These are phyloP conservation scores for Dorcus hopei DNA, from an alignment of 2,888 invertebrate genomes.

Conservation along the genomic window DNA sequence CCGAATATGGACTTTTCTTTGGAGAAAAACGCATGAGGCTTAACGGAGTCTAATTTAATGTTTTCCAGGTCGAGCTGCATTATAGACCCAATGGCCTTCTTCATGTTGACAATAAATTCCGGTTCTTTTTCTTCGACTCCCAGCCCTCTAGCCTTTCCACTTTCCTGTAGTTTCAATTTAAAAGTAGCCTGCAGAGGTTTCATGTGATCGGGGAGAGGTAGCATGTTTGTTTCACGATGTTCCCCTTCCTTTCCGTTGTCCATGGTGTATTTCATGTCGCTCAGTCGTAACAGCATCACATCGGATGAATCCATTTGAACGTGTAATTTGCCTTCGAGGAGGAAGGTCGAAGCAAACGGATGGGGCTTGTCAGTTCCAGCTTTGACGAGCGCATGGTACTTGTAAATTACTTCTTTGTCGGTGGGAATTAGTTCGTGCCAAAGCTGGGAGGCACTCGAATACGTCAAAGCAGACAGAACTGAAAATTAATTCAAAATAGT, in stretches of 20 bases:
- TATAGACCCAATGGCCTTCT: slow-evolving; percentile 46
- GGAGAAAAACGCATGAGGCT: slow-evolving; percentile 35
- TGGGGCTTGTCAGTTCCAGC: slow-evolving; percentile 42
- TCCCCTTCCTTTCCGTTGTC: slow-evolving; percentile 36
- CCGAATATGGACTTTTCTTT: slow-evolving; percentile 47
- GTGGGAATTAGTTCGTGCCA: slow-evolving; percentile 42
- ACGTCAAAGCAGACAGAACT: slow-evolving; percentile 12
- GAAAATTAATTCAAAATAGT: neutral
- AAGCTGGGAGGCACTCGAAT: neutral
- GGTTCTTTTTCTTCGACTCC: slow-evolving; percentile 37
- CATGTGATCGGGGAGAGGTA: slow-evolving; percentile 1
- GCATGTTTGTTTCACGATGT: neutral
- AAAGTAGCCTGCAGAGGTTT: slow-evolving; percentile 5
- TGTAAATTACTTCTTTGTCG: slow-evolving; percentile 50
- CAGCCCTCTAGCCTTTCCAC: slow-evolving; percentile 38
- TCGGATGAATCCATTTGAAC: slow-evolving; percentile 35
- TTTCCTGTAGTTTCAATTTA: slow-evolving; percentile 23
- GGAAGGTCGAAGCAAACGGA: slow-evolving; percentile 40
- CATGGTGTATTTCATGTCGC: slow-evolving; percentile 39
- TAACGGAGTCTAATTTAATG: slow-evolving; percentile 27
- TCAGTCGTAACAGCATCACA: slow-evolving; percentile 32
- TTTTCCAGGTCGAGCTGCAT: slow-evolving; percentile 43
- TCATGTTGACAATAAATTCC: slow-evolving; percentile 47
- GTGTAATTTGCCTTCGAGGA: slow-evolving; percentile 41
- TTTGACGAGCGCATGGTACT: slow-evolving; percentile 44